Evolutionary conservation across 37 sponge, comb jelly and placozoan genomes (phyloP), one percentile per base, ranked within the genome.

Genomic region (Ephydatia muelleri): DNA sequence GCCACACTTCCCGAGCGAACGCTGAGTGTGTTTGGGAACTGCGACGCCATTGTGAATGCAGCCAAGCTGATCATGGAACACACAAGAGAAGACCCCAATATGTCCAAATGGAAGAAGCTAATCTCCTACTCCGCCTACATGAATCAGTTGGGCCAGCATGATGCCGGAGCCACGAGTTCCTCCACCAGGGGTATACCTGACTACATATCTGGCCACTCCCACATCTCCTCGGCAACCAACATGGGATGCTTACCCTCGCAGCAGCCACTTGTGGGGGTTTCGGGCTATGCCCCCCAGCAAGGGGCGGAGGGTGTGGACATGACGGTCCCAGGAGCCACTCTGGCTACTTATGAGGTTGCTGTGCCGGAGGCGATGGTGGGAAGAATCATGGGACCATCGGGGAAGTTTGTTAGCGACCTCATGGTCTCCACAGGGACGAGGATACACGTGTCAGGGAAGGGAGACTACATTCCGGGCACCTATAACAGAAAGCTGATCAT

Each of bases 391-490:
- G 96, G 94, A 14, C 47, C 77, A 1, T 86, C 87, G 12, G 85
- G 82, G 1, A 83, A 96, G 75, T 57, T 82, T 31, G 65, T 94
- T 5, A 73, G 72, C 33, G 94, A 94, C 22, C 38, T 94, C 43
- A 88, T 82, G 83, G 75, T 88, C 64, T 28, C 83, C 12, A 91
- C 91, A 21, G 88, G 90, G 13, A 76, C 91, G 2, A 33, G 86
- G 28, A 38, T 96, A 16, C 80, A 90, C 35, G 40, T 93, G 23
- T 93, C 96, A 14, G 65, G 78, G 30, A 88, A 91, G 70, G 92
- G 91, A 1, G 95, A 95, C 64, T 95, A 89, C 33, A 93, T 96
- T 57, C 96, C 96, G 23, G 96, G 96, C 25, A 93, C 91, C 33
- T 85, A 82, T 73, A 91, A 96, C 30, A 86, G 94, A 8, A 93